Evolutionary conservation across 2,888 invertebrate genomes (phyloP).

Genomic region (Bursaphelenchus okinawaensis): DNA sequence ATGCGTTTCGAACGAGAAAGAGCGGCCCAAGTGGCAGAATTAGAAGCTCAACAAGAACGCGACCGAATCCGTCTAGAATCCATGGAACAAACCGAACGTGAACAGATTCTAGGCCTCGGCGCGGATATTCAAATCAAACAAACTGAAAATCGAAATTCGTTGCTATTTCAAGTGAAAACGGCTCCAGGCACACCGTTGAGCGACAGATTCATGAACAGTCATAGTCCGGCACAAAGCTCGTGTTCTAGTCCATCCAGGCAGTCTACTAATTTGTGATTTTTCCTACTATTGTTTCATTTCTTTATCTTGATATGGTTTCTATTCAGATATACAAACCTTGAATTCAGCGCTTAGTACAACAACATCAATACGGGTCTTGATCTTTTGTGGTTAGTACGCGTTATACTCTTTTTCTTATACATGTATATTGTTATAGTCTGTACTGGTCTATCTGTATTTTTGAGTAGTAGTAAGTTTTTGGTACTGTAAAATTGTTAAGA

Average conservation of each 20-base stretch:
- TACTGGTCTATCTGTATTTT: no score
- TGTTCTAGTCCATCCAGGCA: constrained; percentile 8
- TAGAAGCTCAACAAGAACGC: constrained; percentile 22
- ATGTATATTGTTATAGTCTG: no score
- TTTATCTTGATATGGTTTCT: no score
- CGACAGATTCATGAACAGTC: neutral
- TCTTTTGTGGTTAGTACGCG: no score
- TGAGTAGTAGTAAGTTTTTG: no score
- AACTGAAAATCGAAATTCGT: neutral
- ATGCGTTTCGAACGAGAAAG: constrained; percentile 31
- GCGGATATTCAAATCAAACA: neutral
- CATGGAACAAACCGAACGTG: neutral
- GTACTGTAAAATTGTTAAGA: no score
- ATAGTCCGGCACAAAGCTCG: neutral
- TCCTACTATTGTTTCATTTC: neutral
- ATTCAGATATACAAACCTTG: no score
- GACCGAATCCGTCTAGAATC: constrained; percentile 11
- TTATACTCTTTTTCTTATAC: no score
- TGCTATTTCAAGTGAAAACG: neutral
- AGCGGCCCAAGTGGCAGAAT: constrained; percentile 24
- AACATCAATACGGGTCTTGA: no score
- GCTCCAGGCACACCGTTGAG: neutral
- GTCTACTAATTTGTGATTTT: constrained; percentile 7
- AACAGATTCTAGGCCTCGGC: neutral
- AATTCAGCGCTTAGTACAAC: no score